phyloP scores from a whole-genome alignment of 2,113 vertebrate genomes.

The Onychorhynchus coronatus region DNA sequence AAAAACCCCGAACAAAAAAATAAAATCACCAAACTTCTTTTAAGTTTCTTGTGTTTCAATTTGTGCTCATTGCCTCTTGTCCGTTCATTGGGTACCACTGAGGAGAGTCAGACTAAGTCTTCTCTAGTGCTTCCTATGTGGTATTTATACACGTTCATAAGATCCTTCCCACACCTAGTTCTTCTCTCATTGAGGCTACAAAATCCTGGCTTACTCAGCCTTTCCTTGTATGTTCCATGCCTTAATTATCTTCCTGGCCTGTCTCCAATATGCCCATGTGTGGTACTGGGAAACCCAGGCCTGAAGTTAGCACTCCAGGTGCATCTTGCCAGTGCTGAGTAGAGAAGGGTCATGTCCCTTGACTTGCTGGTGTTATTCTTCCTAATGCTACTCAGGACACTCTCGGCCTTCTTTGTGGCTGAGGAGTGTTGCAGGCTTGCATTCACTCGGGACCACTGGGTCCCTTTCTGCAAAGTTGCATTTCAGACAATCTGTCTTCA shows the following conservation, averaged over 20 bases:
- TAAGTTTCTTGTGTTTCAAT: background rate
- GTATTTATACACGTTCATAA: background rate
- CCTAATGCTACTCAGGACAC: background rate
- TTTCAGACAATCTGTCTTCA: background rate
- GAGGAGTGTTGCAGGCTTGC: fast-evolving
- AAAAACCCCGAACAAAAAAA: background rate
- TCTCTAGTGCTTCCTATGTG: background rate
- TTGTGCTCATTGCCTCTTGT: background rate
- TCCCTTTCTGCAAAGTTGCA: background rate
- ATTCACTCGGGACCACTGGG: background rate
- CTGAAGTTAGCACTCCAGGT: background rate
- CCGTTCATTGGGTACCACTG: background rate
- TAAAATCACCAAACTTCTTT: background rate
- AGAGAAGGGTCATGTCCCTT: fast-evolving
- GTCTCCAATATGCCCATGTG: background rate
- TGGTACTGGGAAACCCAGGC: background rate
- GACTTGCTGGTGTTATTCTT: background rate
- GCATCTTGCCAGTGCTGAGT: background rate
- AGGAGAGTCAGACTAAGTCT: background rate
- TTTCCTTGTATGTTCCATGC: background rate
- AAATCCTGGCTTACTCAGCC: background rate
- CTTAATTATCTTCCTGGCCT: background rate
- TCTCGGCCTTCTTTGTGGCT: background rate
- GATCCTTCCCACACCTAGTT: background rate
- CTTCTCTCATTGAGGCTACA: background rate